These are phyloP conservation scores for Falco peregrinus DNA, from an alignment of 2,797 vertebrate genomes.

Conservation along the genomic window DNA sequence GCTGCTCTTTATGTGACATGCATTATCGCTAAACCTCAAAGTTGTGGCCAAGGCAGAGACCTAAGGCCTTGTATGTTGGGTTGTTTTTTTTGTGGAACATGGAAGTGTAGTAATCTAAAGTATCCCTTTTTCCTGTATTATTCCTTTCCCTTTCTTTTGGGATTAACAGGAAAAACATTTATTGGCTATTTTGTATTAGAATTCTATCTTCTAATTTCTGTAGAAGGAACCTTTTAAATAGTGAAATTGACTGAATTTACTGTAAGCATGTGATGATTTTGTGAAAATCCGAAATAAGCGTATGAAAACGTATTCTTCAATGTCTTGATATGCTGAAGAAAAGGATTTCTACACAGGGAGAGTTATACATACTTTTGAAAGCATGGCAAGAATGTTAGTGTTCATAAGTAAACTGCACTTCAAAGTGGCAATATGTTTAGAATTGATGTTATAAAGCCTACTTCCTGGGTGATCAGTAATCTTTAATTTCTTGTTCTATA, in stretches of 20 bases:
- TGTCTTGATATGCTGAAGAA: not conserved
- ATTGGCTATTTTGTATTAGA: not conserved
- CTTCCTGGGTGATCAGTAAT: not conserved
- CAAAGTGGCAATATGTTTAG: not conserved
- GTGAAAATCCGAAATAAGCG: not conserved
- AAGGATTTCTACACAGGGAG: not conserved
- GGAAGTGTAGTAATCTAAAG: not conserved
- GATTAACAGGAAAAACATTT: not conserved
- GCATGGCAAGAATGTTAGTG: not conserved
- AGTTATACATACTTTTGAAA: not conserved
- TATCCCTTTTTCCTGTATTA: not conserved
- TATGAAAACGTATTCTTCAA: not conserved
- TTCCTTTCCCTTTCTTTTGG: not conserved
- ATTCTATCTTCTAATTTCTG: not conserved
- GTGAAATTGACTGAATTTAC: not conserved
- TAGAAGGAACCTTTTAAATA: not conserved
- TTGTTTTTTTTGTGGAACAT: not conserved
- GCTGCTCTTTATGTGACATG: not conserved
- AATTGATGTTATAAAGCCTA: not conserved
- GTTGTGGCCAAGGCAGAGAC: not conserved
- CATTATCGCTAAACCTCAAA: not conserved
- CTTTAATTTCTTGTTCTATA: not conserved
- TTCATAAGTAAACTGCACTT: not conserved
- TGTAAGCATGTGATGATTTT: not conserved
- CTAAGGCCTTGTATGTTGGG: not conserved